phyloP scores from a whole-genome alignment of 2,113 vertebrate genomes.

The Puffinus mauretanicus region DNA sequence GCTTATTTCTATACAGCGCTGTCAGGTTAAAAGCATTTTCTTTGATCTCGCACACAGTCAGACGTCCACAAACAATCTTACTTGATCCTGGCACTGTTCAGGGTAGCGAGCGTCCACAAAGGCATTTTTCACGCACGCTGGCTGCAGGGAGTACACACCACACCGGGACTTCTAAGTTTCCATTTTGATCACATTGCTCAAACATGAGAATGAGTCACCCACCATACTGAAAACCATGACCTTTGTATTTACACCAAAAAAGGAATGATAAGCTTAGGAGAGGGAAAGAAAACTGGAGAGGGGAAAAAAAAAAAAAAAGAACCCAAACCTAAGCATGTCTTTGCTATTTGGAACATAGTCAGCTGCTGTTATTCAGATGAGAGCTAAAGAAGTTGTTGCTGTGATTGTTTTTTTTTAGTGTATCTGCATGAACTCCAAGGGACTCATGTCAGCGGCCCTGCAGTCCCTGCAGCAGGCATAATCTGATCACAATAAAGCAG shows the following conservation, averaged over 20 bases:
- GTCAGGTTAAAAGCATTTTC: background rate
- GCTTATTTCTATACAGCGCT: background rate
- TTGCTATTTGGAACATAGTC: background rate
- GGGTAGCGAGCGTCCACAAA: background rate
- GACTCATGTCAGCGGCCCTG: background rate
- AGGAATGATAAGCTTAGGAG: background rate
- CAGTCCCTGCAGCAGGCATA: background rate
- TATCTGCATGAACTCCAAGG: background rate
- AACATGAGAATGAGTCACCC: constrained; percentile 40
- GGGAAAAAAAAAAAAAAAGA: background rate
- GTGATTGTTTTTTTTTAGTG: background rate
- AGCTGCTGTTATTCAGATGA: background rate
- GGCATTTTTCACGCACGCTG: rapidly evolving
- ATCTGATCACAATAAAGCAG: background rate
- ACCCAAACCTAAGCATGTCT: background rate
- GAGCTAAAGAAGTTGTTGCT: background rate
- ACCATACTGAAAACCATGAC: background rate
- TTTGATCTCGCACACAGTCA: rapidly evolving
- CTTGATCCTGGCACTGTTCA: rapidly evolving
- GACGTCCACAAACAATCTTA: too few relatives aligned
- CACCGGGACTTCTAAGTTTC: background rate
- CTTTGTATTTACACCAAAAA: constrained; percentile 27
- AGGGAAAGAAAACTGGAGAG: constrained; percentile 1
- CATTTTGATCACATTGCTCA: constrained; percentile 20
- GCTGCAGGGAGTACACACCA: background rate